Evolutionary conservation across 1,140 invertebrate genomes (phyloP).

Genomic region (Lasioglossum baleicum): DNA sequence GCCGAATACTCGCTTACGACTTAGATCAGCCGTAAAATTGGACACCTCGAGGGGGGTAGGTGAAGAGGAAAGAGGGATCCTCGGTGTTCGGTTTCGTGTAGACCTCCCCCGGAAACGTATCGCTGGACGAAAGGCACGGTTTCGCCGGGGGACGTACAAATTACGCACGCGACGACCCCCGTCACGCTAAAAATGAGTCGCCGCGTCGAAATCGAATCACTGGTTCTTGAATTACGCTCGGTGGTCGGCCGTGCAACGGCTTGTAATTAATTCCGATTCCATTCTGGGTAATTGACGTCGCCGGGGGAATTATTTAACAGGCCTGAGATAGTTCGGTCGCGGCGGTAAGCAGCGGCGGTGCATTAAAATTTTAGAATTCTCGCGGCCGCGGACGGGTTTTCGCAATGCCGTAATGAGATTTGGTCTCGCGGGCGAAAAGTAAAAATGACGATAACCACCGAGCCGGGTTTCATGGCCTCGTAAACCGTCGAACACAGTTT

Average conservation of each 20-base stretch:
- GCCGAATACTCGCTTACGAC: slow-evolving; percentile 32
- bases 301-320: not conserved
- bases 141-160: slow-evolving; percentile 27
- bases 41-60: slow-evolving; percentile 51
- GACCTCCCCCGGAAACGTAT: slow-evolving; percentile 30
- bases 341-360: not conserved
- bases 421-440: too few species aligned
- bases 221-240: not conserved
- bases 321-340: not conserved
- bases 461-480: too few species aligned
- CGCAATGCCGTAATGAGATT: too few species aligned
- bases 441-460: too few species aligned
- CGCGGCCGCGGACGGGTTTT: too few species aligned
- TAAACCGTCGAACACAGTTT: too few species aligned
- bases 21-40: slow-evolving; percentile 60
- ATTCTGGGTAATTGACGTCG: not conserved
- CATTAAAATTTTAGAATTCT: not conserved
- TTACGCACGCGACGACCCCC: slow-evolving; percentile 26
- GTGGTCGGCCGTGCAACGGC: not conserved
- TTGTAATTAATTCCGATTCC: not conserved
- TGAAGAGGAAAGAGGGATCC: slow-evolving; percentile 22
- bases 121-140: not conserved
- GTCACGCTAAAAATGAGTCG: slow-evolving; percentile 51
- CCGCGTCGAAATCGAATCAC: not conserved
- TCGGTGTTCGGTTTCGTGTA: slow-evolving; percentile 33